phyloP scores from a whole-genome alignment of 2,797 vertebrate species.

The Rhyacichthys aspro region DNA sequence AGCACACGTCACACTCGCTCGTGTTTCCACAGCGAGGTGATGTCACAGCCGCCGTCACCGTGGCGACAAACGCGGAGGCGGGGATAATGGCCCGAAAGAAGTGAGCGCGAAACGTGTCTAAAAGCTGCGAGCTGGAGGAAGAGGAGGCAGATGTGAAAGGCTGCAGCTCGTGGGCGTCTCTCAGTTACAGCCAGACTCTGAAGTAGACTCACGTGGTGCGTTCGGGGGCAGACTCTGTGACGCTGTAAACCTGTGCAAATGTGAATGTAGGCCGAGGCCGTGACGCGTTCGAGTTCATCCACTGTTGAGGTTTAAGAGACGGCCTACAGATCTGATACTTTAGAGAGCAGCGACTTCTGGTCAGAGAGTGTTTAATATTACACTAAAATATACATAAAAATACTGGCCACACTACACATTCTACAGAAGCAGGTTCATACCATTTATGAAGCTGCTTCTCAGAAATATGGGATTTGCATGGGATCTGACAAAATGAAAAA shows the following conservation, averaged over 20 bases:
- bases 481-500: too few species aligned
- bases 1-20: constrained; percentile 8
- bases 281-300: constrained; percentile 49
- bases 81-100: constrained; percentile 41
- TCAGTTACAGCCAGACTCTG: constrained; percentile 29
- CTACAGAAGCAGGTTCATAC: too few species aligned
- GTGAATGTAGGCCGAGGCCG: constrained; percentile 41
- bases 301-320: constrained; percentile 44
- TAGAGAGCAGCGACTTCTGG: too few species aligned
- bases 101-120: constrained; percentile 30
- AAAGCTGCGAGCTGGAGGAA: constrained; percentile 59
- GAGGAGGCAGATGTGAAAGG: constrained; percentile 67
- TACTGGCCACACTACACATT: too few species aligned
- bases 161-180: constrained; percentile 51
- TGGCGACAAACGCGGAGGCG: constrained; percentile 54
- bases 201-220: constrained; percentile 15
- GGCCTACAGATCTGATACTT: constrained; percentile 33
- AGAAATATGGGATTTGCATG: too few species aligned
- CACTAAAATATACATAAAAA: too few species aligned
- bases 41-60: constrained; percentile 53
- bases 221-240: constrained; percentile 50
- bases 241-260: constrained; percentile 14
- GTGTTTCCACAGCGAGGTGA: constrained; percentile 72
- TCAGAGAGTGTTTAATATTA: too few species aligned
- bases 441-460: too few species aligned